Evolutionary conservation across 1,140 invertebrate species (phyloP).

Genomic region (Drosophila kohkoa): DNA sequence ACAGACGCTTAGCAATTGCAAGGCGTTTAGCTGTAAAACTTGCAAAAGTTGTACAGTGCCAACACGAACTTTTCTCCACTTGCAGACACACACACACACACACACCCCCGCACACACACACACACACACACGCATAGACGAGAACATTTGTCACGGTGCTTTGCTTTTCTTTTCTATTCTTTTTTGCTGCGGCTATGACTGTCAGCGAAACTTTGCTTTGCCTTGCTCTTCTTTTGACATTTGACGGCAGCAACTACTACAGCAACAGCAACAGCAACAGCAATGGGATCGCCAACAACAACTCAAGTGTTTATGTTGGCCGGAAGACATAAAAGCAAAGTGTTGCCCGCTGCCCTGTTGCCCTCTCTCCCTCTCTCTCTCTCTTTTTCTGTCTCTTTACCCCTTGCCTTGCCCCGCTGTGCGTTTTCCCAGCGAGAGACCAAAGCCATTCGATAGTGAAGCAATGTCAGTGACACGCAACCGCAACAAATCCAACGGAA

Average conservation of each 20-base stretch:
- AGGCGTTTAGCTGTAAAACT: slow-evolving; percentile 81
- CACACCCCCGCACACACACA: neutral
- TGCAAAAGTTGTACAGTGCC: slow-evolving; percentile 66
- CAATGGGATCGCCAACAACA: slow-evolving; percentile 34
- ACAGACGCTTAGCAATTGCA: slow-evolving; percentile 67
- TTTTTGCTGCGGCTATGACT: slow-evolving; percentile 62
- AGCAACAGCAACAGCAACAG: slow-evolving; percentile 3
- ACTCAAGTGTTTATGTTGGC: slow-evolving; percentile 82
- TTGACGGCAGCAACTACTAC: slow-evolving; percentile 23
- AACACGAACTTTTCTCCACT: slow-evolving; percentile 62
- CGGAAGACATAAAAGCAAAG: slow-evolving; percentile 83
- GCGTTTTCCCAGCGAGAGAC: neutral
- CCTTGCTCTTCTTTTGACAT: slow-evolving; percentile 54
- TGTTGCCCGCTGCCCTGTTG: slow-evolving; percentile 16
- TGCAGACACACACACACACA: slow-evolving; percentile 24
- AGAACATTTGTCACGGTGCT: slow-evolving; percentile 74
- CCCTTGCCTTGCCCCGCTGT: neutral
- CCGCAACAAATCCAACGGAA: slow-evolving; percentile 81
- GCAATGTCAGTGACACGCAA: slow-evolving; percentile 75
- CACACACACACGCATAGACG: slow-evolving; percentile 50
- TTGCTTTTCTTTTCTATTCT: slow-evolving; percentile 56
- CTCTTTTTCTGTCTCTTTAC: neutral
- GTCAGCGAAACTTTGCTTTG: slow-evolving; percentile 72
- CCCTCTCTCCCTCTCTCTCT: neutral
- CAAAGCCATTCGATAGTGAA: slow-evolving; percentile 44